Base-by-base conservation (phyloP, 2,888 invertebrate genomes). In the Idaea straminata region DNA sequence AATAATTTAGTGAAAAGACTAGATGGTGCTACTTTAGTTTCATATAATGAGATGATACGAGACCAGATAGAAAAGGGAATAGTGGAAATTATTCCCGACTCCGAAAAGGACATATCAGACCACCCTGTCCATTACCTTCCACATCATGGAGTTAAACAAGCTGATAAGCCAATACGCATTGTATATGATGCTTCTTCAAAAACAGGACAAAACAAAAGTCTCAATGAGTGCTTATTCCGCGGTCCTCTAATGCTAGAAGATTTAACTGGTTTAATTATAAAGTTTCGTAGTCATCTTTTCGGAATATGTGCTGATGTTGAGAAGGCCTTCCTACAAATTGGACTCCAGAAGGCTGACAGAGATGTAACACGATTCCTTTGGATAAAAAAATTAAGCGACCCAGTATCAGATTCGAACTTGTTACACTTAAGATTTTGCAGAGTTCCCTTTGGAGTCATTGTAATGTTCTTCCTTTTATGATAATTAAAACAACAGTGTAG, bases 371-470 rank as follows among this genome's bases (percentile, higher is more conserved):
- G 36, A 36, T 36, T 36, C 36, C 10, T 36, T 36, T 36, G 36
- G 36, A 7, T 36, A 36, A 36, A 36, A 36, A 36, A 36, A 3
- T 7, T 36, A 5, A 36, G 10, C 4, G 6, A 10, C 1, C 6
- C 5, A 36, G 6, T 10, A 36, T 7, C 36, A 36, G 36, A 36
- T 5, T 63, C 69, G 16, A 71, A 72, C 62, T 34, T 72, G 4
- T 5, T 69, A 7, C 61, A 69, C 15, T 63, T 71, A 3, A 62
- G 72, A 47, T 74, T 72, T 64, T 61, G 63, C 13, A 35, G 68
- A 34, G 65, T 70, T 0, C 69, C 66, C 0, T 72, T 73, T 59
- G 72, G 71, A 3, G 57, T 72, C 4, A 66, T 72, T 10, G n/a
- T n/a, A n/a, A n/a, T n/a, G n/a, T n/a, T n/a, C n/a, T n/a, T n/a